These are phyloP conservation scores for Araneus ventricosus DNA, from an alignment of 1,140 invertebrate species.

Conservation along the genomic window DNA sequence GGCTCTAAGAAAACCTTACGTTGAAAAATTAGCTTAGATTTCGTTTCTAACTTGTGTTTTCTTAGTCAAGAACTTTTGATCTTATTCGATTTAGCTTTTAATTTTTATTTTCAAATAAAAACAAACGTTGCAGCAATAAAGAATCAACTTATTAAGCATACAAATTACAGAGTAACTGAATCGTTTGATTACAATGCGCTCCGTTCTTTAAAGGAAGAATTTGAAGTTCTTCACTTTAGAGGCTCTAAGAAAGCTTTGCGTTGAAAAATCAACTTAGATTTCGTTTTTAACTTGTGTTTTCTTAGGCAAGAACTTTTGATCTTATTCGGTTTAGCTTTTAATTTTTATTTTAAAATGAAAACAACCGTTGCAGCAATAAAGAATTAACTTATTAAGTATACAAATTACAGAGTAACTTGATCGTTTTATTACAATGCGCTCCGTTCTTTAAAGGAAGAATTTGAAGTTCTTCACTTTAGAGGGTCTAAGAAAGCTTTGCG, in stretches of 20 bases:
- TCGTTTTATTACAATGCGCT: conserved; percentile 24
- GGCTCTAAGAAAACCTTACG: background rate
- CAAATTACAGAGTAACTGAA: conserved; percentile 14
- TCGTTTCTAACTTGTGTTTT: background rate
- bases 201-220: background rate
- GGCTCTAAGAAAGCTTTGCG: background rate
- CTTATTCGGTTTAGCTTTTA: too few species aligned
- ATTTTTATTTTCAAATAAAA: too few species aligned
- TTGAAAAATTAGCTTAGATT: background rate
- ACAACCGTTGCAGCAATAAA: too few species aligned
- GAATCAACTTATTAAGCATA: too few species aligned
- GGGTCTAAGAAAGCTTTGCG: background rate
- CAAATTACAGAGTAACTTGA: conserved; percentile 10
- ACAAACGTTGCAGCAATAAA: too few species aligned
- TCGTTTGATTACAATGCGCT: conserved; percentile 22
- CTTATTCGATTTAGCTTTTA: too few species aligned
- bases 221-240: background rate
- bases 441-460: background rate
- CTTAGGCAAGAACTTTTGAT: too few species aligned
- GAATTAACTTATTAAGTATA: too few species aligned
- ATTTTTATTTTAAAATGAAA: too few species aligned
- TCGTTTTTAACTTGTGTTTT: background rate
- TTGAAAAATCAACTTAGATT: background rate
- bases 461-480: background rate
- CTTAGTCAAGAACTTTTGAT: too few species aligned